Conservation (phyloP, 2,888 invertebrate genomes). For the Nemoura dubitans region DNA sequence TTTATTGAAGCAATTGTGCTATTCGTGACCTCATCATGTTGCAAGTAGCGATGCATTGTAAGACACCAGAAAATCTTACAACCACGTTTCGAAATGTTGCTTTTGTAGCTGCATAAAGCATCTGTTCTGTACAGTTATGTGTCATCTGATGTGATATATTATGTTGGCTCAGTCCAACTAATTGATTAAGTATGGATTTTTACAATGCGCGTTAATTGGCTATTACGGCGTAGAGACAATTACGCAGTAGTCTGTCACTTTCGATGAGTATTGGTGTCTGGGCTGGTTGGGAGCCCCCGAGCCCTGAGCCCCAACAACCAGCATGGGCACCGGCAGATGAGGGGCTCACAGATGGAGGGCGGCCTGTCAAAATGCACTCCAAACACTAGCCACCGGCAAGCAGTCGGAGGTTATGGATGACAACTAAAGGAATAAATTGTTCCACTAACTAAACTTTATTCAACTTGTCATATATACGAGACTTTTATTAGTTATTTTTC, state of each 20-base stretch:
- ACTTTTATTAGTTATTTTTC: neutral
- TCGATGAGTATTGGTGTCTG: neutral
- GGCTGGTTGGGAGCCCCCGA: neutral
- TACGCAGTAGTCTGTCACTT: neutral
- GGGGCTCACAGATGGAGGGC: neutral
- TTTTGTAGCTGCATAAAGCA: neutral
- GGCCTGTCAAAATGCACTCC: neutral
- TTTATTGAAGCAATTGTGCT: neutral
- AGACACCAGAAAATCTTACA: neutral
- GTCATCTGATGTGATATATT: slow-evolving; percentile 1
- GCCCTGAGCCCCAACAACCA: neutral
- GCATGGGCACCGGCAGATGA: neutral
- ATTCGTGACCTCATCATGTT: neutral
- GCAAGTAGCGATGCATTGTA: neutral
- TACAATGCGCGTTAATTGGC: neutral
- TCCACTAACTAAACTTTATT: neutral
- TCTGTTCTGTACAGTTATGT: neutral
- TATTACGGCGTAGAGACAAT: neutral
- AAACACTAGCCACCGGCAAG: neutral
- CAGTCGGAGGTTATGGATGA: neutral
- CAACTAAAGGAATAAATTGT: neutral
- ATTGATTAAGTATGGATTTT: slow-evolving; percentile 3
- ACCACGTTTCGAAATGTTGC: neutral
- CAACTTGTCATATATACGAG: neutral
- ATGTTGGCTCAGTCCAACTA: neutral